phyloP scores from a whole-genome alignment of 2,797 vertebrate genomes.

The Pangasius djambal region DNA sequence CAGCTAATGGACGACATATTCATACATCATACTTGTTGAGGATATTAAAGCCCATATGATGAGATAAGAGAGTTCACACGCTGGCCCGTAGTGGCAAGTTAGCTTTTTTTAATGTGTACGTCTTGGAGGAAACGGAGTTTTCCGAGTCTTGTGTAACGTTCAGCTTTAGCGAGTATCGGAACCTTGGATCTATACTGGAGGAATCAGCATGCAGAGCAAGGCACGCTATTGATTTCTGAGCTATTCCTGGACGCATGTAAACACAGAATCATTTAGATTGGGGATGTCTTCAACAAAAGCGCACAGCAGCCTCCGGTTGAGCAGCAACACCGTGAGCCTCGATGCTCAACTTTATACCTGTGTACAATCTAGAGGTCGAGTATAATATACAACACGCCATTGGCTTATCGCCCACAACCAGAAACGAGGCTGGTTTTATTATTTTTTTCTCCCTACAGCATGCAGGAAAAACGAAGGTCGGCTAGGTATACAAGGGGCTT shows the following conservation, averaged over 20 bases:
- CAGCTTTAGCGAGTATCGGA: slow-evolving; percentile 4
- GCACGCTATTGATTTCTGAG: slow-evolving; percentile 54
- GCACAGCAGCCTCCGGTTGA: slow-evolving; percentile 50
- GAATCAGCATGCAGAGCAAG: slow-evolving; percentile 59
- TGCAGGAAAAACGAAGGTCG: slow-evolving; percentile 73
- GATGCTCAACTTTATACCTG: slow-evolving; percentile 63
- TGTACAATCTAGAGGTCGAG: slow-evolving; percentile 71
- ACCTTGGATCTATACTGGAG: slow-evolving; percentile 44
- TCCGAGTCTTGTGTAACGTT: slow-evolving; percentile 30
- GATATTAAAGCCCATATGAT: slow-evolving; percentile 7
- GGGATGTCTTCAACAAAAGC: slow-evolving; percentile 57
- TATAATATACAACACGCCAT: slow-evolving; percentile 74
- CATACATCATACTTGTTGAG: neutral
- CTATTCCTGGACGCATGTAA: slow-evolving; percentile 56
- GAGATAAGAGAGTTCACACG: slow-evolving; percentile 20
- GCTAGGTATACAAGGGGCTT: slow-evolving; percentile 61
- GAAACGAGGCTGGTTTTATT: slow-evolving; percentile 62
- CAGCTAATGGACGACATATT: neutral
- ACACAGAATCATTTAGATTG: slow-evolving; percentile 57
- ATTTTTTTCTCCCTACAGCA: slow-evolving; percentile 50
- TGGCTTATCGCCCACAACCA: slow-evolving; percentile 76
- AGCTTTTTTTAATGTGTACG: neutral
- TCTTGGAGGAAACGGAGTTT: neutral
- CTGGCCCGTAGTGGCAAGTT: neutral
- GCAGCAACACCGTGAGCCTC: slow-evolving; percentile 59